Evolutionary conservation across 1,140 invertebrate species (phyloP).

Genomic region (Temnothorax longispinosus): DNA sequence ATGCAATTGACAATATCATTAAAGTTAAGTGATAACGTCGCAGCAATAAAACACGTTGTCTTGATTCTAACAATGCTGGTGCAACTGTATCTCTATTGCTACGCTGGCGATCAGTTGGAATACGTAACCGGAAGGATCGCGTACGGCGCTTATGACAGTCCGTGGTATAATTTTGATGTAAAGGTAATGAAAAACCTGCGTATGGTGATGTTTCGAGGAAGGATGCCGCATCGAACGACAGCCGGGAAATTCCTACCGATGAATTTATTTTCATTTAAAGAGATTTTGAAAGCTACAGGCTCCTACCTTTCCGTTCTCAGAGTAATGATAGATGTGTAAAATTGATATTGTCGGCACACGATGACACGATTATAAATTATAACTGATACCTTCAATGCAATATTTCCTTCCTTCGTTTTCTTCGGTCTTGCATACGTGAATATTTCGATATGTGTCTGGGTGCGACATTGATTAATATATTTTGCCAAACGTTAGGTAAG

Average conservation of each 20-base stretch:
- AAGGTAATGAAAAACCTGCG: slow-evolving; percentile 39
- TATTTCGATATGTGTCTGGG: not conserved
- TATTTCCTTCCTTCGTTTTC: not conserved
- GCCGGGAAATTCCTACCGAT: slow-evolving; percentile 67
- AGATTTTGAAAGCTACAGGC: slow-evolving; percentile 62
- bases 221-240: slow-evolving; percentile 42
- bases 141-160: slow-evolving; percentile 35
- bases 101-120: slow-evolving; percentile 62
- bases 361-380: slow-evolving; percentile 6
- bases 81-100: slow-evolving; percentile 66
- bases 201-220: slow-evolving; percentile 58
- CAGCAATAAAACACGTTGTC: slow-evolving; percentile 41
- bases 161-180: slow-evolving; percentile 53
- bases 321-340: slow-evolving; percentile 50
- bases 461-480: slow-evolving; percentile 17
- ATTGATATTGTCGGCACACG: not conserved
- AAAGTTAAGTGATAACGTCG: slow-evolving; percentile 31
- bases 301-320: slow-evolving; percentile 65
- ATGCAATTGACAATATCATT: slow-evolving; percentile 57
- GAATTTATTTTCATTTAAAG: slow-evolving; percentile 65
- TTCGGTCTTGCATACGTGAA: not conserved
- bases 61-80: slow-evolving; percentile 60
- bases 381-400: not conserved
- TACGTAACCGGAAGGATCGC: slow-evolving; percentile 22
- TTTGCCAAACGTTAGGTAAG: slow-evolving; percentile 27